A percentile compares a stretch with the other conserved stretches of the same genome.
These are phyloP conservation scores for Antheraea yamamai DNA, from an alignment of 2,888 invertebrate species.

Conservation along the genomic window DNA sequence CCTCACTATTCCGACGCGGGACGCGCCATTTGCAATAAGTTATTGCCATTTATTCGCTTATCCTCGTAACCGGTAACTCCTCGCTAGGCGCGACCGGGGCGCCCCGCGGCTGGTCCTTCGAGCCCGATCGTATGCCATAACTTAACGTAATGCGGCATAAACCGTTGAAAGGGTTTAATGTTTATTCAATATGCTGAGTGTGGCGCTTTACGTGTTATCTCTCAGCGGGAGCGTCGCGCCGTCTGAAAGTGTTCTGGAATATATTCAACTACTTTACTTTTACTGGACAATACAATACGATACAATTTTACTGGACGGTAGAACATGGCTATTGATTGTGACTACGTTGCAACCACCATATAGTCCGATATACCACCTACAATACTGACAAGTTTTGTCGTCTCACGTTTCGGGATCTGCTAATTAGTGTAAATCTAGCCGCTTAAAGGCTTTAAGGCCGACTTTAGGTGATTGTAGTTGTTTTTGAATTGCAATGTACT, in stretches of 20 bases:
- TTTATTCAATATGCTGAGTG: slow-evolving; percentile 12
- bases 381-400: too few relatives aligned
- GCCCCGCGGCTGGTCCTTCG: slow-evolving; percentile 3
- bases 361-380: too few relatives aligned
- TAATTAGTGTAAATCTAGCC: too few relatives aligned
- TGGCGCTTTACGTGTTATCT: neutral
- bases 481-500: too few relatives aligned
- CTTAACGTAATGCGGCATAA: slow-evolving; percentile 35
- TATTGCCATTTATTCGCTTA: slow-evolving; percentile 52
- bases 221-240: neutral
- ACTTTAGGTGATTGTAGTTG: too few relatives aligned
- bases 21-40: slow-evolving; percentile 54
- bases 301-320: neutral
- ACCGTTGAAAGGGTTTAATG: slow-evolving; percentile 33
- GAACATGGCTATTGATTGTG: too few relatives aligned
- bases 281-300: too few relatives aligned
- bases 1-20: slow-evolving; percentile 29
- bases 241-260: neutral
- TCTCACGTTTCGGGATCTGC: too few relatives aligned
- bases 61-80: slow-evolving; percentile 20
- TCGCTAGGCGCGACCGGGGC: slow-evolving; percentile 1
- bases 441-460: too few relatives aligned
- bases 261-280: neutral
- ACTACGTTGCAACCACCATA: too few relatives aligned
- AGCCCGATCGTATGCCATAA: slow-evolving; percentile 35